Evolutionary conservation across 2,797 vertebrate genomes (phyloP).

Genomic region (Neosalanx taihuensis): DNA sequence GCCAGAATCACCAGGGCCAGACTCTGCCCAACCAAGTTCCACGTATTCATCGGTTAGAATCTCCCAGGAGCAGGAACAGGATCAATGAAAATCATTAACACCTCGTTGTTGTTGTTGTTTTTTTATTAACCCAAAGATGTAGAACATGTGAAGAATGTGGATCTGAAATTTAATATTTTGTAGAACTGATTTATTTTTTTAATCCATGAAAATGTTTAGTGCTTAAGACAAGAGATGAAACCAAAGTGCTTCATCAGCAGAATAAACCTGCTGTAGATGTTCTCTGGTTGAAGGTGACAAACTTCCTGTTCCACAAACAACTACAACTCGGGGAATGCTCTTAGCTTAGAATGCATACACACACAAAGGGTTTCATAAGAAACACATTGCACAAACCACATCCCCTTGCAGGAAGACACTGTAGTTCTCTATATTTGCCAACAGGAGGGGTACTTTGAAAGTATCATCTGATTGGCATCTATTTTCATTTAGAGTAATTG

Average conservation of each 20-base stretch:
- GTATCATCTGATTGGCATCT: conserved; percentile 3
- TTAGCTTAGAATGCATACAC: neutral
- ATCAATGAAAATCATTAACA: neutral
- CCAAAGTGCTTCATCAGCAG: neutral
- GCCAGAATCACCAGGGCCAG: neutral
- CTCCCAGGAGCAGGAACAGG: neutral
- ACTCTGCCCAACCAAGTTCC: neutral
- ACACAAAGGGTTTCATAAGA: neutral
- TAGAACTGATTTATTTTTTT: no score
- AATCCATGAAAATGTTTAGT: neutral
- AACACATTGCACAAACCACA: neutral
- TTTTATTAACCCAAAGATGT: no score
- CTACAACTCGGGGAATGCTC: neutral
- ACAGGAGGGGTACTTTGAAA: neutral
- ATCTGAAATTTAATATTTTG: no score
- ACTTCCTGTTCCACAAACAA: neutral
- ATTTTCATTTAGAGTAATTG: conserved; percentile 24
- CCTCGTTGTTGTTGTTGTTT: neutral
- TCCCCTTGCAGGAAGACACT: neutral
- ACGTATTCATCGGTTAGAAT: neutral
- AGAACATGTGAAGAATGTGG: no score
- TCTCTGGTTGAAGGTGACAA: neutral
- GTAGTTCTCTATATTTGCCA: neutral
- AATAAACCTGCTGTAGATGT: neutral
- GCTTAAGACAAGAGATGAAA: neutral